Evolutionary conservation across 2,888 invertebrate species (phyloP), one percentile per base, ranked within the genome.

Genomic region (Seladonia tumulorum): DNA sequence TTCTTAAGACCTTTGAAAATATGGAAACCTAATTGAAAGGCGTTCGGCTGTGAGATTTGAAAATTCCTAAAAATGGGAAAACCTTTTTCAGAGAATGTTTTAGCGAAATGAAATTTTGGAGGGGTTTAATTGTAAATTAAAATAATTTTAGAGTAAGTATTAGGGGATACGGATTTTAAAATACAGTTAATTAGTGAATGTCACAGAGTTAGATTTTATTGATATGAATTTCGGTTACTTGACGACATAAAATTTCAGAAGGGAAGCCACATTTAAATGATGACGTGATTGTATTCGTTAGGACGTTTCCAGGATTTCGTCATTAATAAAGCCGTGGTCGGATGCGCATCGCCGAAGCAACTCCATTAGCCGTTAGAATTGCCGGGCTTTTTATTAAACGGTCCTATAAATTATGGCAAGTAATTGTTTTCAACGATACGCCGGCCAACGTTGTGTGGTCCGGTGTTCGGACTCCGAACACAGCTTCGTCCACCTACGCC

Each of bases 351-450:
- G 25, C 7, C 57, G 76, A 66, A 74, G 79, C 80, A 84, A 86
- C 84, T 84, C 81, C 84, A 81, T 86, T 84, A 84, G 70, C 84
- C 77, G 80, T 72, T 81, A 78, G 42, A 81, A 86, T 84, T 66
- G 75, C 72, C 77, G 25, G 75, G 74, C 74, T 86, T 86, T 81
- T 84, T 86, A 81, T 78, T 86, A 86, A 86, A 84, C 84, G 81
- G 18, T 76, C 53, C 81, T 81, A 76, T 86, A 84, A 86, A 86
- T 86, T 78, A 80, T 66, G 8, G 71, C 45, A 71, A 60, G 86
- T 84, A 86, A 86, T 86, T 86, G 81, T 86, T 84, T 86, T 84
- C 84, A 85, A 42, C 80, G 80, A 84, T 81, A 81, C 81, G 74
- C 81, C 66, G 35, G 57, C 68, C 66, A 74, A 80, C 74, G 84